These are phyloP conservation scores for Beaufortia kweichowensis DNA, from an alignment of 2,113 vertebrate species.

Conservation along the genomic window DNA sequence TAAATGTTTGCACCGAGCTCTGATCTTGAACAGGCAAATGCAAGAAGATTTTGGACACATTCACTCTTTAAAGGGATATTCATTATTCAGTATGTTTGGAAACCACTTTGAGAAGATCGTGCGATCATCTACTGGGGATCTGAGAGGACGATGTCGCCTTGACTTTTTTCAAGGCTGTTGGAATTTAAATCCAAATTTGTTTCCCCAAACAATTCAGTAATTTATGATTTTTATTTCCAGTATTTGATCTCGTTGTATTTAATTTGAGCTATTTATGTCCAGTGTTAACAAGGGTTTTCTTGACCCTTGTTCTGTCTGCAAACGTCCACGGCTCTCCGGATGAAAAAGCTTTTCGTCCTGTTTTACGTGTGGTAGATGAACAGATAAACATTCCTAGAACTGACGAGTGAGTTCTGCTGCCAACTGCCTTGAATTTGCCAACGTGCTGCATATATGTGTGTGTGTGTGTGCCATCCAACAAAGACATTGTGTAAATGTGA, in stretches of 20 bases:
- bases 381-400: constrained; percentile 43
- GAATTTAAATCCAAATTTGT: constrained; percentile 60
- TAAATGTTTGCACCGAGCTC: constrained; percentile 41
- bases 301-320: constrained; percentile 56
- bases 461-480: background rate
- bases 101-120: constrained; percentile 66
- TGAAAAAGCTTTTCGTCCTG: constrained; percentile 33
- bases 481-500: constrained; percentile 22
- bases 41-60: constrained; percentile 64
- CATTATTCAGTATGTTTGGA: constrained; percentile 65
- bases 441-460: constrained; percentile 16
- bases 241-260: constrained; percentile 77
- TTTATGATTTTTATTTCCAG: constrained; percentile 75
- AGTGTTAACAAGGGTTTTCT: constrained; percentile 67
- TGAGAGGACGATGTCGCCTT: constrained; percentile 63
- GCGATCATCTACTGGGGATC: constrained; percentile 56
- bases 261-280: constrained; percentile 81
- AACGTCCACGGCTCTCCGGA: constrained; percentile 60
- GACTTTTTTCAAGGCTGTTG: constrained; percentile 62
- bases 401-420: constrained; percentile 22
- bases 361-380: constrained; percentile 59
- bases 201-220: constrained; percentile 65
- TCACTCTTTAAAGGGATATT: constrained; percentile 73
- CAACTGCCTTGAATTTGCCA: constrained; percentile 35
- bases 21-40: constrained; percentile 46